These are phyloP conservation scores for Herpailurus yagouaroundi DNA, from an alignment of 2,113 vertebrate species.

Conservation along the genomic window DNA sequence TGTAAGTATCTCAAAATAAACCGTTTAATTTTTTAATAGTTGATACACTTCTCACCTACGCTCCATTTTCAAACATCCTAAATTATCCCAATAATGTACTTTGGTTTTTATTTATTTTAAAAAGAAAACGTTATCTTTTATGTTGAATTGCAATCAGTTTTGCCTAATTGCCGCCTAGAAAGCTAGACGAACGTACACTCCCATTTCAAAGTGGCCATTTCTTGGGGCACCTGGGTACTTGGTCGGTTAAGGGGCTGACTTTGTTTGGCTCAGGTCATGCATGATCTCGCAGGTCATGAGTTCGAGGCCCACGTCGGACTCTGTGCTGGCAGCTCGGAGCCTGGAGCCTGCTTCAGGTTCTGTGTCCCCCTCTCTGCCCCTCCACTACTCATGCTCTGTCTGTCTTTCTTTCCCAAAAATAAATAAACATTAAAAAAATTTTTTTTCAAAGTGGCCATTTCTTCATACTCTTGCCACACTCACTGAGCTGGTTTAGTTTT, in stretches of 20 bases:
- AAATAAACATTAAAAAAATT: accelerated
- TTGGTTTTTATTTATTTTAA: neutral
- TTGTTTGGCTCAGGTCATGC: no score
- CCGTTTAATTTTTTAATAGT: neutral
- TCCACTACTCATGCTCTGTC: no score
- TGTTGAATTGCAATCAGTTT: neutral
- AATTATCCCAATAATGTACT: neutral
- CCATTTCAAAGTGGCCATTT: neutral
- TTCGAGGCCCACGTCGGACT: no score
- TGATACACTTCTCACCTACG: neutral
- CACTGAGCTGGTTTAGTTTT: neutral
- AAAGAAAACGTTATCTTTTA: neutral
- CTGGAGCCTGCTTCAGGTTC: no score
- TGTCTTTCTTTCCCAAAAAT: no score
- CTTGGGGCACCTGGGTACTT: no score
- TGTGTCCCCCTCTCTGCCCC: no score
- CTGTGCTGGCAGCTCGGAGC: no score
- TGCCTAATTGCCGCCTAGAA: neutral
- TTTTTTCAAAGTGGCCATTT: neutral
- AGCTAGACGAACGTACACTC: neutral
- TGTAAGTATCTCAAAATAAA: neutral
- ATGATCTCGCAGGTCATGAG: no score
- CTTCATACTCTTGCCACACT: neutral
- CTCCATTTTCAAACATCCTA: neutral
- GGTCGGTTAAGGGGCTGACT: no score